These are phyloP conservation scores for Caranx melampygus DNA, from an alignment of 2,113 vertebrate species.

Conservation along the genomic window DNA sequence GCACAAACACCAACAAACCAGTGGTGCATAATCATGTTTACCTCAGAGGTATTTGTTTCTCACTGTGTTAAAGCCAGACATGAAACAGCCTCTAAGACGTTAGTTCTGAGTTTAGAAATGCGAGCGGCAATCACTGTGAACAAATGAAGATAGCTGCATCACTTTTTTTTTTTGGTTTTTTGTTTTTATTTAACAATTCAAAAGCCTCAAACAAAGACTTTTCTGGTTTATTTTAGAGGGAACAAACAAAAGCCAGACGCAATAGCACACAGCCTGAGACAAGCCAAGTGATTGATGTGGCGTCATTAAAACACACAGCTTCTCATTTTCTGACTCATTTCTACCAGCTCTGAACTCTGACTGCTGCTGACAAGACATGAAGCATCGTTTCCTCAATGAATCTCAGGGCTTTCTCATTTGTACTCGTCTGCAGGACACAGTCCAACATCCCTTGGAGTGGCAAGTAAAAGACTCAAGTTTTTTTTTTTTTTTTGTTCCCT, in stretches of 20 bases:
- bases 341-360: constrained; percentile 2
- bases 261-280: neutral
- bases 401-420: neutral
- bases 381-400: neutral
- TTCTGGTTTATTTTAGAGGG: neutral
- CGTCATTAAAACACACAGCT: constrained; percentile 5
- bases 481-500: neutral
- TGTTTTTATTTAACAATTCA: neutral
- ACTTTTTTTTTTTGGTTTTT: no score
- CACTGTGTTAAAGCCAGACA: no score
- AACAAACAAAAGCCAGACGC: neutral
- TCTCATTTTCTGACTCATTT: constrained; percentile 32
- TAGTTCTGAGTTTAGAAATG: neutral
- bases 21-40: neutral
- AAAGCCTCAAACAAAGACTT: neutral
- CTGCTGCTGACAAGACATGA: neutral
- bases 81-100: neutral
- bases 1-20: neutral
- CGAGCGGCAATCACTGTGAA: neutral
- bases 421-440: neutral
- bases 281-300: neutral
- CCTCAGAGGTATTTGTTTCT: neutral
- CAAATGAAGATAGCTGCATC: neutral
- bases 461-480: neutral
- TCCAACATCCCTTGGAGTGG: no score